phyloP scores from a whole-genome alignment of 2,113 vertebrate genomes.

The Actenoides lindsayi region DNA sequence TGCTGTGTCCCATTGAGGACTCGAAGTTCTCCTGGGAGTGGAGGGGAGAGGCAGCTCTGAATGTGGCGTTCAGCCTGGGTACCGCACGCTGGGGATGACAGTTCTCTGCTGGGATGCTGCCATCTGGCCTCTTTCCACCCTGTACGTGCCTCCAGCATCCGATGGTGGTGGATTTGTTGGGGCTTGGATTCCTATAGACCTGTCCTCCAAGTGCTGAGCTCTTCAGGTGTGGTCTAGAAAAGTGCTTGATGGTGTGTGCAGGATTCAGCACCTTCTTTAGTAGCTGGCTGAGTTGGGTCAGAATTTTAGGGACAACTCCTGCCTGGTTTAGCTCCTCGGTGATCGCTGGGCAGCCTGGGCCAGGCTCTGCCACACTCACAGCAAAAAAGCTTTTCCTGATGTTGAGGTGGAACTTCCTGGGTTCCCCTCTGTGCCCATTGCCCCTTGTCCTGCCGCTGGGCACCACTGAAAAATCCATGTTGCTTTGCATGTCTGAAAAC shows the following conservation, averaged over 20 bases:
- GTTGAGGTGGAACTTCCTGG: too few relatives aligned
- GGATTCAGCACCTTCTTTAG: not conserved
- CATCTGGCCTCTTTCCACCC: not conserved
- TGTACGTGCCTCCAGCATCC: not conserved
- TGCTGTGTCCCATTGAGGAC: not conserved
- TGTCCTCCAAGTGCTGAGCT: not conserved
- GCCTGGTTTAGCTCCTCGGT: not conserved
- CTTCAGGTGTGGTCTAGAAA: not conserved
- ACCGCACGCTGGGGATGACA: not conserved
- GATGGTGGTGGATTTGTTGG: accelerated
- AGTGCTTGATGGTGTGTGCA: not conserved
- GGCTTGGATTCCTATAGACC: not conserved
- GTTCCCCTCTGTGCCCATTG: too few relatives aligned
- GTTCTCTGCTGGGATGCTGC: not conserved
- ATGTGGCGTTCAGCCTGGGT: not conserved
- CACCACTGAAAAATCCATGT: not conserved
- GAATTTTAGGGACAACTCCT: not conserved
- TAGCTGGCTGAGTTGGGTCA: not conserved
- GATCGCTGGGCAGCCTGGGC: not conserved
- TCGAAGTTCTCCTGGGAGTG: not conserved
- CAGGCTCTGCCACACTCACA: too few relatives aligned
- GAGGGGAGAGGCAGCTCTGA: not conserved
- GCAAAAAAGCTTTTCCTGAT: too few relatives aligned
- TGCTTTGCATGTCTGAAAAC: not conserved
- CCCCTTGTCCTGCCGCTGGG: too few relatives aligned